Base-by-base conservation (phyloP, 2,797 vertebrate species). In the Sebastes vulpes region DNA sequence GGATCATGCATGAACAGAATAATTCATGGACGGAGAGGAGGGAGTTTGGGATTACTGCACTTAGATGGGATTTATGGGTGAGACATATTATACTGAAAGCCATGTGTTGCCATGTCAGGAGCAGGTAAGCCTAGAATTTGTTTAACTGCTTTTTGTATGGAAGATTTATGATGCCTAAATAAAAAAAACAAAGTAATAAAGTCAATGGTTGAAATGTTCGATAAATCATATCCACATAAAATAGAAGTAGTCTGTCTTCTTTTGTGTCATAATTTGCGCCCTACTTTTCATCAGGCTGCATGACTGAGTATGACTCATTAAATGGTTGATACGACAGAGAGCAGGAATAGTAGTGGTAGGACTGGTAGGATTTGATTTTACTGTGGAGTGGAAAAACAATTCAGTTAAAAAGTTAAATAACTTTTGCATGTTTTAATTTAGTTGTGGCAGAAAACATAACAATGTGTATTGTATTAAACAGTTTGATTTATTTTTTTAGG, bases 1-100 rank as follows among this genome's bases (percentile, higher is more conserved):
- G 32, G 84, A 86, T 84, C 21, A 4, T 21, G 68, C 74, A 66
- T 46, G 72, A 77, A 38, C 65, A 63, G 91, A 94, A 92, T 92
- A 88, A 91, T 89, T 91, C 82, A 92, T 85, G 75, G 32, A 48
- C 2, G 12, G 31, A 50, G 74, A 50, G n/a, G n/a, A 21, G 79
- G 73, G 56, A 38, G 58, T 11, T 65, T 20, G 6, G 29, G 60
- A 28, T 81, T 42, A 25, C 70, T 52, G 57, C 23, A 60, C 25
- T 68, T 28, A 46, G 11, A 65, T 3, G 52, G 46, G 48, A 79
- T 74, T 81, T 67, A 81, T 1, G 21, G 21, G 21, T 2, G 50
- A 66, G 23, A 31, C 25, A 26, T 29, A n/a, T 59, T 10, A 29
- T 1, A 11, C 18, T 72, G 48, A 21, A 42, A 72, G 31, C n/a